phyloP scores from a whole-genome alignment of 1,140 invertebrate genomes.

The Dufourea novaeangliae region DNA sequence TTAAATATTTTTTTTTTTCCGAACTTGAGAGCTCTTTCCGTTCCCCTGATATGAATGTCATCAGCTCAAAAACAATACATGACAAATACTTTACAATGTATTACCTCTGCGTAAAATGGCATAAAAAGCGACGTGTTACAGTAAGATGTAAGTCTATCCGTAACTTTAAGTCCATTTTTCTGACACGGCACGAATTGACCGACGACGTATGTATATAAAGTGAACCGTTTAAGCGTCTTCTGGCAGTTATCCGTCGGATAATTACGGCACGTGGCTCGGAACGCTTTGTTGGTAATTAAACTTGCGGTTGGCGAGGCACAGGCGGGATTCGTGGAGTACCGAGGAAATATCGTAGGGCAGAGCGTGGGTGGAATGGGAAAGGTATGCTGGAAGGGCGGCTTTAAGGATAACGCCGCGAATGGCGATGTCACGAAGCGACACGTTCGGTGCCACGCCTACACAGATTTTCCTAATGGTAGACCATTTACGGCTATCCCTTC shows the following conservation, averaged over 20 bases:
- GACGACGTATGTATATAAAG: constrained; percentile 5
- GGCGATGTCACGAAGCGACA: constrained; percentile 72
- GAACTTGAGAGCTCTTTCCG: no score
- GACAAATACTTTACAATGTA: no score
- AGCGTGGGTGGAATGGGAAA: not conserved
- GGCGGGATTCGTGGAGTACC: constrained; percentile 12
- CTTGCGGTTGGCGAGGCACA: constrained; percentile 24
- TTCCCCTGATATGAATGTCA: no score
- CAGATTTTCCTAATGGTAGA: constrained; percentile 53
- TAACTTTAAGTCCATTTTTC: constrained; percentile 13
- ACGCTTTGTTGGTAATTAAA: constrained; percentile 71
- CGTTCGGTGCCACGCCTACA: constrained; percentile 53
- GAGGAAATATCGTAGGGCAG: constrained; percentile 28
- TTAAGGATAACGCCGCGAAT: constrained; percentile 53
- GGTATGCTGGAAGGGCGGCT: constrained; percentile 5
- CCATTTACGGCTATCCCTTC: not conserved
- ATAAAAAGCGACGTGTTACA: no score
- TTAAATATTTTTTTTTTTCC: no score
- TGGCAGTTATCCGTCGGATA: constrained; percentile 34
- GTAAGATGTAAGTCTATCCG: not conserved
- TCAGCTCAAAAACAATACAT: no score
- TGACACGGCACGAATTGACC: not conserved
- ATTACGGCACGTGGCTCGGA: constrained; percentile 53
- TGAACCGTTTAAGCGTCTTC: constrained; percentile 33
- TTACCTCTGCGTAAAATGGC: no score